These are phyloP conservation scores for Threskiornis aethiopicus DNA, from an alignment of 2,797 vertebrate genomes.

Conservation along the genomic window DNA sequence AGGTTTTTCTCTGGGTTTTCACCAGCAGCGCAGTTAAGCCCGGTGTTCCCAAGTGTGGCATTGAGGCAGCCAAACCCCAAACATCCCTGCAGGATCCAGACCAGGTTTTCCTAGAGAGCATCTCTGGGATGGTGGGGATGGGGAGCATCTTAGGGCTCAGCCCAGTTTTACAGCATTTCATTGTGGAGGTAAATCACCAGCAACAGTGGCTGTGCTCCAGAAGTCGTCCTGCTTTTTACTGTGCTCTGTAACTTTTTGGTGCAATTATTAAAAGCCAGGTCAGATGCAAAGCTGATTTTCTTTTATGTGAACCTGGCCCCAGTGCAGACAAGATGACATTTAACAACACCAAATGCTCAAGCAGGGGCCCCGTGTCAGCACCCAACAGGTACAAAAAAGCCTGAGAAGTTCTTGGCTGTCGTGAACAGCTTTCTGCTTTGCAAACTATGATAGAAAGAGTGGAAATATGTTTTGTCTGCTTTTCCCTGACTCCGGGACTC, in stretches of 20 bases:
- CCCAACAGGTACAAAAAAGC: constrained; percentile 50
- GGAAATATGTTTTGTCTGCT: constrained; percentile 63
- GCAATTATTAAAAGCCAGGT: not conserved
- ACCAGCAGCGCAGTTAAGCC: not conserved
- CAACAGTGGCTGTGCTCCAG: not conserved
- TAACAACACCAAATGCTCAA: not conserved
- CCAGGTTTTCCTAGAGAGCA: not conserved
- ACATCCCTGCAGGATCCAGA: not conserved
- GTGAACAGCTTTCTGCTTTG: constrained; percentile 29
- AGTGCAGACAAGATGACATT: not conserved
- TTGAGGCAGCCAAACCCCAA: not conserved
- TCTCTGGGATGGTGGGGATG: rapidly evolving
- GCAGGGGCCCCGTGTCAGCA: not conserved
- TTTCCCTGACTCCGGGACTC: constrained; percentile 41
- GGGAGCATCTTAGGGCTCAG: not conserved
- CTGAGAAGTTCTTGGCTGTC: constrained; percentile 49
- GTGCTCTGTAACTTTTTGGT: not conserved
- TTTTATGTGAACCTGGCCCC: not conserved
- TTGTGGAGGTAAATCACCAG: not conserved
- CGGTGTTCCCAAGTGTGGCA: not conserved
- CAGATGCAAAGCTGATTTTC: not conserved
- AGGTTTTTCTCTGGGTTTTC: not conserved
- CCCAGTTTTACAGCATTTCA: not conserved
- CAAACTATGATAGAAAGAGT: constrained; percentile 51
- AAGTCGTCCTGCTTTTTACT: not conserved